Percentiles rank a stretch among this genome's conserved stretches.
phyloP scores from a whole-genome alignment of 2,113 vertebrate species.

The Tachysurus vachellii region DNA sequence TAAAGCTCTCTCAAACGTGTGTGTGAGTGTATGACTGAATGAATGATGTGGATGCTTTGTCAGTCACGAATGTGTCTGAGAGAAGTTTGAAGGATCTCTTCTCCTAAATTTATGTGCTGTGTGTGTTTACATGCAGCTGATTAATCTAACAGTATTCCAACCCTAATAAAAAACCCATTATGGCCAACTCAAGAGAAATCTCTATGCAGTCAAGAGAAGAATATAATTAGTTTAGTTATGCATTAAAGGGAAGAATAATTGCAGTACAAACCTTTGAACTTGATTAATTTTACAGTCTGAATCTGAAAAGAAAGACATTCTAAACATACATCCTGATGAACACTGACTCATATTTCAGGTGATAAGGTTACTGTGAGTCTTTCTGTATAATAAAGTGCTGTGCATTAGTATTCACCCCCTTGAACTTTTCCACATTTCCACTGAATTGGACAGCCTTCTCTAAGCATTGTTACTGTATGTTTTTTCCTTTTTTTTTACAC shows the following conservation, averaged over 20 bases:
- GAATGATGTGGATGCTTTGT: not conserved
- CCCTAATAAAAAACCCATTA: not conserved
- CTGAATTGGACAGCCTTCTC: not conserved
- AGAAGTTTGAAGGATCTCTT: slow-evolving; percentile 14
- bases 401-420: not conserved
- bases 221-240: slow-evolving; percentile 7
- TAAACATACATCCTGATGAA: not conserved
- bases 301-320: not conserved
- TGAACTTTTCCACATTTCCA: not conserved
- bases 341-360: not conserved
- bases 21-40: not conserved
- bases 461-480: not conserved
- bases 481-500: not conserved
- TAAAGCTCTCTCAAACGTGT: not conserved
- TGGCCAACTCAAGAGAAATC: not conserved
- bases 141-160: not conserved
- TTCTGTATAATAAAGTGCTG: not conserved
- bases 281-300: slow-evolving; percentile 5
- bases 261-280: not conserved
- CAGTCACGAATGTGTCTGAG: not conserved
- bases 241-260: not conserved
- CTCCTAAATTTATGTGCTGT: not conserved
- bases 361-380: not conserved
- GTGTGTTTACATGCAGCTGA: not conserved
- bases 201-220: not conserved